These are phyloP conservation scores for Eutrigla gurnardus DNA, from an alignment of 2,797 vertebrate species.

Conservation along the genomic window DNA sequence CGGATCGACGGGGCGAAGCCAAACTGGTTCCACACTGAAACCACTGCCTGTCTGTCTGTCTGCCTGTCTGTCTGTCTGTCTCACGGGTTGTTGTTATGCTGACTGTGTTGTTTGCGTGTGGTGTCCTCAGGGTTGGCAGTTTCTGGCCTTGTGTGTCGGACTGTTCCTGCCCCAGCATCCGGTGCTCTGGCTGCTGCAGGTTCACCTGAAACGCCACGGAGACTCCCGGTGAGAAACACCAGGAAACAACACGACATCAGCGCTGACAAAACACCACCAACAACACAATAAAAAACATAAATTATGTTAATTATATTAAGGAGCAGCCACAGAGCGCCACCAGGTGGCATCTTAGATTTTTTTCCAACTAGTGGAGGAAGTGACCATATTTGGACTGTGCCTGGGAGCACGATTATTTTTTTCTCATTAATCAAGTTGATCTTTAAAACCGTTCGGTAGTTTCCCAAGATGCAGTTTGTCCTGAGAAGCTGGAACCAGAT, in stretches of 20 bases:
- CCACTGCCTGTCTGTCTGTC: neutral
- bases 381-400: no score
- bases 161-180: conserved; percentile 96
- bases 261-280: neutral
- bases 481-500: neutral
- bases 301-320: no score
- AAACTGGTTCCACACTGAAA: neutral
- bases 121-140: conserved; percentile 92
- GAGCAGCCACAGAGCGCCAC: no score
- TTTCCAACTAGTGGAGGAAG: no score
- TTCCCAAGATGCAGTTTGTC: neutral
- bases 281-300: neutral
- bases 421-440: neutral
- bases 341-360: no score
- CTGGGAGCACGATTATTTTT: neutral
- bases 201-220: conserved; percentile 92
- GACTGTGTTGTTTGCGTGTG: conserved; percentile 41
- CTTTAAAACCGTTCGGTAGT: neutral
- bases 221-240: conserved; percentile 88
- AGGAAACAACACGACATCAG: neutral
- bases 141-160: conserved; percentile 93
- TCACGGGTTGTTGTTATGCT: neutral
- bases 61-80: neutral
- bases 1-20: neutral
- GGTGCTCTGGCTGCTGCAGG: conserved; percentile 95